Evolutionary conservation across 2,113 vertebrate genomes (phyloP).

Genomic region (Chamaea fasciata): DNA sequence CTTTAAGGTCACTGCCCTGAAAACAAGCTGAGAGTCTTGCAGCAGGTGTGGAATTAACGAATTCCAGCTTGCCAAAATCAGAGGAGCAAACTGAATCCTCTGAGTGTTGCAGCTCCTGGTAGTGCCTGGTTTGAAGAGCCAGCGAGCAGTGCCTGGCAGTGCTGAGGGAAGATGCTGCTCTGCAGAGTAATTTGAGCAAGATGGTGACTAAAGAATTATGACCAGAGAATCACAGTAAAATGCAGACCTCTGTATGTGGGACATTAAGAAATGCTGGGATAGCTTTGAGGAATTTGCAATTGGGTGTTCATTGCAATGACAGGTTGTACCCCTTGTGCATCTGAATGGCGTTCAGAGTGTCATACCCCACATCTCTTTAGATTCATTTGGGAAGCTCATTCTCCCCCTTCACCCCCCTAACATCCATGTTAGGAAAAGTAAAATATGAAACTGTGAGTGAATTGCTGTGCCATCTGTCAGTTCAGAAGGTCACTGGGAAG

Average conservation of each 20-base stretch:
- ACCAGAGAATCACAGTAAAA: background rate
- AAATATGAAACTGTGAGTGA: background rate
- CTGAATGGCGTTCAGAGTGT: background rate
- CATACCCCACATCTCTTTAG: background rate
- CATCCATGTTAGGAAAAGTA: background rate
- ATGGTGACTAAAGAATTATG: background rate
- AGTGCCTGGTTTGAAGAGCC: background rate
- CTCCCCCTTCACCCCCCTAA: background rate
- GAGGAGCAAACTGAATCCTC: background rate
- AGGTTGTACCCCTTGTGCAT: background rate
- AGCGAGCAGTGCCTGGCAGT: fast-evolving
- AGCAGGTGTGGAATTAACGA: background rate
- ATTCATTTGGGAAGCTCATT: background rate
- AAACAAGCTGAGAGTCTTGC: background rate
- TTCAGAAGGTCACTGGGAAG: conserved; percentile 40
- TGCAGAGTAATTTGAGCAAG: background rate
- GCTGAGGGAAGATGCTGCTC: background rate
- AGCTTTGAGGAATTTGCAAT: background rate
- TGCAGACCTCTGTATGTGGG: background rate
- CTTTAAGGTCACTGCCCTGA: background rate
- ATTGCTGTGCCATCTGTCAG: background rate
- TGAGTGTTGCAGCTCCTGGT: background rate
- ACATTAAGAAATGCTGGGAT: background rate
- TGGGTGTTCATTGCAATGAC: fast-evolving
- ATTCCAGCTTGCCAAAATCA: background rate